A percentile compares a stretch with the other conserved stretches of the same genome.
Conservation (phyloP, 1,140 invertebrate species). For the Philaenus spumarius region DNA sequence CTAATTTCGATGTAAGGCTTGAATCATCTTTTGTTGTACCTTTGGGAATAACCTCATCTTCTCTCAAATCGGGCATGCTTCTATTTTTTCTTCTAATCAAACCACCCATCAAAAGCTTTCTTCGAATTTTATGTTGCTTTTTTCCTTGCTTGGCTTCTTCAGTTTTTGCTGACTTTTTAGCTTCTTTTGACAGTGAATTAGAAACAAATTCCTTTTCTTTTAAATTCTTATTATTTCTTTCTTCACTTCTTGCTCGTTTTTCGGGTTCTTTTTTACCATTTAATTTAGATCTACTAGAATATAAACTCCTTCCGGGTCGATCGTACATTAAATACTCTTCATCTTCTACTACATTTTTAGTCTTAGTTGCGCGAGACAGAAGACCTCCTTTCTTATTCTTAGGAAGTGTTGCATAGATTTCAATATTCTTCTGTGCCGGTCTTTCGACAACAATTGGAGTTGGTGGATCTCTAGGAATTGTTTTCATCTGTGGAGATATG, state of each 20-base stretch:
- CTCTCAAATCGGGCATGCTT: slow-evolving; percentile 83
- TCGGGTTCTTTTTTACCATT: slow-evolving; percentile 66
- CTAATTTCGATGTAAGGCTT: slow-evolving; percentile 56
- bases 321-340: slow-evolving; percentile 60
- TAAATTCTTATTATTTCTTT: slow-evolving; percentile 56
- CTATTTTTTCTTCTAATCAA: slow-evolving; percentile 81
- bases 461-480: slow-evolving; percentile 6
- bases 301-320: slow-evolving; percentile 54
- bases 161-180: slow-evolving; percentile 47
- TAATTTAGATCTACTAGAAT: slow-evolving; percentile 50
- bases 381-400: slow-evolving; percentile 63
- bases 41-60: slow-evolving; percentile 44
- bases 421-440: slow-evolving; percentile 60
- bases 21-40: slow-evolving; percentile 46
- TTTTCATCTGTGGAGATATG: slow-evolving; percentile 28
- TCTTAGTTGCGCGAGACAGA: slow-evolving; percentile 30
- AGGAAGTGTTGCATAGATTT: slow-evolving; percentile 85
- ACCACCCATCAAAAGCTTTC: slow-evolving; percentile 83
- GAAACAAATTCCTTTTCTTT: slow-evolving; percentile 31
- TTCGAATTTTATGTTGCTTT: slow-evolving; percentile 84
- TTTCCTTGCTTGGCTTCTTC: slow-evolving; percentile 68
- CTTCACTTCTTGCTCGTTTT: slow-evolving; percentile 74
- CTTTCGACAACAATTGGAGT: slow-evolving; percentile 39
- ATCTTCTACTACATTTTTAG: slow-evolving; percentile 56
- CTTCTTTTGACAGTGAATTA: slow-evolving; percentile 30